Conservation (phyloP, 2,797 vertebrate species). For the Clarias laeviceps region DNA sequence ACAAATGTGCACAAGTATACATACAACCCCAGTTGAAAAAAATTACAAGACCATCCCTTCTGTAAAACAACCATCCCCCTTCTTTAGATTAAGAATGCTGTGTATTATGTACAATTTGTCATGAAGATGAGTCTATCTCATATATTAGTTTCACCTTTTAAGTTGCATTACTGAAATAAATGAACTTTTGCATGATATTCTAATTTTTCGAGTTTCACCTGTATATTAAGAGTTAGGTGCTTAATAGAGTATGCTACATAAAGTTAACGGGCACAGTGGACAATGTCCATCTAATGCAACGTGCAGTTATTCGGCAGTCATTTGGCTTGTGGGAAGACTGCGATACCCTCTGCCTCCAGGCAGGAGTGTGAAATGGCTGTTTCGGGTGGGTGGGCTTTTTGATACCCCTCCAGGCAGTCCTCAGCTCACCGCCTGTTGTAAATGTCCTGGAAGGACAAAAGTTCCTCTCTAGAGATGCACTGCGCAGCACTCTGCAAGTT, state of each 20-base stretch:
- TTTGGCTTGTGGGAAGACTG: not conserved
- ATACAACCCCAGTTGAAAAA: no score
- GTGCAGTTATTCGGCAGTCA: not conserved
- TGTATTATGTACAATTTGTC: no score
- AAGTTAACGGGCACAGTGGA: not conserved
- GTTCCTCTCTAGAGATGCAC: not conserved
- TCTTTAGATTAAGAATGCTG: no score
- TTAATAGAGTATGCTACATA: not conserved
- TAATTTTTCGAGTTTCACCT: no score
- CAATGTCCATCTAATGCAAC: not conserved
- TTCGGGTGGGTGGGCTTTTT: not conserved
- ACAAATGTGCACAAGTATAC: no score
- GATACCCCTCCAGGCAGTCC: not conserved
- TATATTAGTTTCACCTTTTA: no score
- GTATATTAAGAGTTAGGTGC: not conserved
- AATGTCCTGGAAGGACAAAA: not conserved
- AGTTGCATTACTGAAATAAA: no score
- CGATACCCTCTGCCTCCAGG: slow-evolving; percentile 7
- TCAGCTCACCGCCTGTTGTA: not conserved
- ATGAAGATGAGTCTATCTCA: no score
- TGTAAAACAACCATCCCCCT: no score
- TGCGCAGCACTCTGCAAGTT: not conserved
- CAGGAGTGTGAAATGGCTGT: not conserved
- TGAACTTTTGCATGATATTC: no score
- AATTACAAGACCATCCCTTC: no score